phyloP scores from a whole-genome alignment of 2,113 vertebrate genomes.

The Motacilla tschutschensis region DNA sequence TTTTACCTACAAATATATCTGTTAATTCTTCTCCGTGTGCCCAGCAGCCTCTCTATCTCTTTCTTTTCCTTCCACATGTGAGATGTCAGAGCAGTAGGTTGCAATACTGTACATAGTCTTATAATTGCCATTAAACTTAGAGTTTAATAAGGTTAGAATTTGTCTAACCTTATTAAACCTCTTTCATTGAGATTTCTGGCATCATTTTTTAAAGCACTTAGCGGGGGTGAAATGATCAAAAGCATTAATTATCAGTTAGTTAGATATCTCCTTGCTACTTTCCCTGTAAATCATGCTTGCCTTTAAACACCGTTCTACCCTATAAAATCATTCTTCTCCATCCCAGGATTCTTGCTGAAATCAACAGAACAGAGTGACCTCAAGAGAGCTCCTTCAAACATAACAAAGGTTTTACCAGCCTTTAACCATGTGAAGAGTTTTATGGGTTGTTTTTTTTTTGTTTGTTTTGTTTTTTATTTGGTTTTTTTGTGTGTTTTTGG shows the following conservation, averaged over 20 bases:
- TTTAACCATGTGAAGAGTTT: background rate
- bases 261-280: background rate
- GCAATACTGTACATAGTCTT: background rate
- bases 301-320: background rate
- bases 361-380: background rate
- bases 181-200: background rate
- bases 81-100: background rate
- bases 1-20: background rate
- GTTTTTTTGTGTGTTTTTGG: background rate
- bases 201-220: background rate
- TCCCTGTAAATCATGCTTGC: background rate
- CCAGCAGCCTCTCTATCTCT: background rate
- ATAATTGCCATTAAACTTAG: background rate
- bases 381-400: background rate
- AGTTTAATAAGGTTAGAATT: background rate
- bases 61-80: background rate
- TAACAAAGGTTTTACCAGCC: background rate
- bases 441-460: no score
- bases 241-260: background rate
- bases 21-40: background rate
- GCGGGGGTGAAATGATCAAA: rapidly evolving
- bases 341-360: background rate
- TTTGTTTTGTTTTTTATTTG: no score
- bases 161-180: background rate
- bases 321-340: background rate